Base-by-base conservation (phyloP, 2,113 vertebrate genomes). In the Xiphorhynchus elegans region DNA sequence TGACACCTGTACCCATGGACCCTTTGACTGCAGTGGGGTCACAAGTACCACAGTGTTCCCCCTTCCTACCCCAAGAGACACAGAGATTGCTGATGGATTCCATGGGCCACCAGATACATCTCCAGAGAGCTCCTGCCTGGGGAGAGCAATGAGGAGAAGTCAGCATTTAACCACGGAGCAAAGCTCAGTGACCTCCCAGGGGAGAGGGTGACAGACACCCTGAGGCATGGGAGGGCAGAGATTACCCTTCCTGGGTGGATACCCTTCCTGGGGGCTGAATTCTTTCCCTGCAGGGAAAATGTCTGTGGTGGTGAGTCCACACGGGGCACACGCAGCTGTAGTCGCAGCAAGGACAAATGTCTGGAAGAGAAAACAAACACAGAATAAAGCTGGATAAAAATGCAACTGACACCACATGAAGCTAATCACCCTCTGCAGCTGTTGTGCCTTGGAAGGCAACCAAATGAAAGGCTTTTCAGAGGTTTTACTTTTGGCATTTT, bases 401-500 rank as follows among this genome's bases (percentile, higher is more conserved):
- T 46, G 64, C 93, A 74, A 26, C 75, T 29, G 87, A 80, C 92
- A 87, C 89, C 78, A 53, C 89, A 60, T 29, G 18, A 80, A 86
- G 89, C 93, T 88, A 72, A 90, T 94, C 96, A 33, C 39, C 78
- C 58, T 29, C 92, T 94, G 95, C 96, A 95, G 97, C 95, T 96
- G 96, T 93, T 90, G 53, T 89, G 55, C 29, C 84, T 84, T 95
- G 94, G 95, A 86, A 87, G 68, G 62, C 78, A 50, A 90, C 84
- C 95, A 84, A 90, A 74, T 64, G 70, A 93, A 84, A 88, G 35
- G 86, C 68, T 95, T 91, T 84, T 26, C 46, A 70, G 59, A 63
- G 83, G 59, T 80, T 89, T 89, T 42, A 29, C 72, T 97, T 81
- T 10, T 66, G 86, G 64, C 75, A 28, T 92, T 83, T 85, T 69